A percentile compares a stretch with the other conserved stretches of the same genome.
phyloP scores from a whole-genome alignment of 1,140 invertebrate genomes.

The Steinernema feltiae region DNA sequence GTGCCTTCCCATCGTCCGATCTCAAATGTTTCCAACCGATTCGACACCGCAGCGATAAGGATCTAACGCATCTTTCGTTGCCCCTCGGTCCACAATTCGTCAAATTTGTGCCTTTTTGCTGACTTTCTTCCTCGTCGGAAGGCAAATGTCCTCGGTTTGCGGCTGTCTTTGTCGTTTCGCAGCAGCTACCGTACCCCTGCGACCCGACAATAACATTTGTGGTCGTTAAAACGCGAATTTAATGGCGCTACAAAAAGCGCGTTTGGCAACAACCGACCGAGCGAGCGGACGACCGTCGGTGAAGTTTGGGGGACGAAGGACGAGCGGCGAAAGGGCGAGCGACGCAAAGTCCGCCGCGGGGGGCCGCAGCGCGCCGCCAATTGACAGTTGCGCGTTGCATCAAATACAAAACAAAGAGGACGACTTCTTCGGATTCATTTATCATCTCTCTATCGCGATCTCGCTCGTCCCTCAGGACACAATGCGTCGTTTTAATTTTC shows the following conservation, averaged over 20 bases:
- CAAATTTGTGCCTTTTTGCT: background rate
- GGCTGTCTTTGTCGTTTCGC: background rate
- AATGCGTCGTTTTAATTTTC: background rate
- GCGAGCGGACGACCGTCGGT: background rate
- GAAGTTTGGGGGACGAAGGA: no score
- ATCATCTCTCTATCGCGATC: background rate
- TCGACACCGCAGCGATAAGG: background rate
- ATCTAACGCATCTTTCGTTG: background rate
- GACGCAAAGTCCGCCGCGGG: slow-evolving; percentile 1
- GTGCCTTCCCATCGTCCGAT: background rate
- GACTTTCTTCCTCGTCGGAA: background rate
- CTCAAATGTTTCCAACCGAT: background rate
- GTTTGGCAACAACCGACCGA: background rate
- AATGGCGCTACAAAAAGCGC: slow-evolving; percentile 9
- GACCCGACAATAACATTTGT: slow-evolving; percentile 1
- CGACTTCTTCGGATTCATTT: background rate
- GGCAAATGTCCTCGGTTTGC: background rate
- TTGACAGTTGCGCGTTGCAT: slow-evolving; percentile 3
- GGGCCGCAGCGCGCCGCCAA: slow-evolving; percentile 1
- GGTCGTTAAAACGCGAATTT: slow-evolving; percentile 15
- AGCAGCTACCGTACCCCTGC: background rate
- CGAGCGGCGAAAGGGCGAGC: background rate
- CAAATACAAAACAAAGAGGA: background rate
- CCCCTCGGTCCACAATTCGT: background rate
- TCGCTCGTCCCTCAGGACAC: background rate